Percentiles rank a stretch among this genome's conserved stretches.
Conservation (phyloP, 2,888 invertebrate genomes). For the Tethea ocularis region DNA sequence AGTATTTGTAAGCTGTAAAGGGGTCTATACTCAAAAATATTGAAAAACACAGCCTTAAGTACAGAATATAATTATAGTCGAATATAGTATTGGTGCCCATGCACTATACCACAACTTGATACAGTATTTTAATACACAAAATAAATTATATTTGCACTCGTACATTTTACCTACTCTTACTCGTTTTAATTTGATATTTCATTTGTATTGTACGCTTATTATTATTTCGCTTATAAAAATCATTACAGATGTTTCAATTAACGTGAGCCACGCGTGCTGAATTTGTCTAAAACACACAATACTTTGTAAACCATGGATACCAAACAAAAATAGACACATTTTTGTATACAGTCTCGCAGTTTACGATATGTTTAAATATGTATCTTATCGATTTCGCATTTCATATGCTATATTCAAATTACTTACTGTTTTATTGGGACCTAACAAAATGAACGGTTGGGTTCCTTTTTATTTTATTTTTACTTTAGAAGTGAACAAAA, state of each 20-base stretch:
- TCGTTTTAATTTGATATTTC: too few species aligned
- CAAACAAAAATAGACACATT: conserved; percentile 1
- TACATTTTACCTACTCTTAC: not conserved
- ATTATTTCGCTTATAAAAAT: not conserved
- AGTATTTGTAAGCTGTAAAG: too few species aligned
- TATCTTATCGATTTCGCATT: too few species aligned
- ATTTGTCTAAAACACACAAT: not conserved
- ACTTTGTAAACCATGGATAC: not conserved
- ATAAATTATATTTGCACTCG: not conserved
- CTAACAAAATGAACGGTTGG: too few species aligned
- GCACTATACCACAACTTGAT: not conserved
- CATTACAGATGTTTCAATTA: not conserved
- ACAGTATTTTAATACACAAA: not conserved
- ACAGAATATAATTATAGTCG: not conserved
- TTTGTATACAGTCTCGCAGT: not conserved
- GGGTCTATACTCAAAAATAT: too few species aligned
- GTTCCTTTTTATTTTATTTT: too few species aligned
- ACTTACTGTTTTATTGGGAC: too few species aligned
- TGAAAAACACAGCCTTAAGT: too few species aligned
- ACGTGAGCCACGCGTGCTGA: not conserved
- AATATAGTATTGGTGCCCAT: not conserved
- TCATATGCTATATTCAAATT: too few species aligned
- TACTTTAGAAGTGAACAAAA: too few species aligned
- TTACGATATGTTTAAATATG: too few species aligned
- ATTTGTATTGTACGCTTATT: not conserved